Conservation (phyloP, 2,888 invertebrate species). For the Adelphocoris suturalis region DNA sequence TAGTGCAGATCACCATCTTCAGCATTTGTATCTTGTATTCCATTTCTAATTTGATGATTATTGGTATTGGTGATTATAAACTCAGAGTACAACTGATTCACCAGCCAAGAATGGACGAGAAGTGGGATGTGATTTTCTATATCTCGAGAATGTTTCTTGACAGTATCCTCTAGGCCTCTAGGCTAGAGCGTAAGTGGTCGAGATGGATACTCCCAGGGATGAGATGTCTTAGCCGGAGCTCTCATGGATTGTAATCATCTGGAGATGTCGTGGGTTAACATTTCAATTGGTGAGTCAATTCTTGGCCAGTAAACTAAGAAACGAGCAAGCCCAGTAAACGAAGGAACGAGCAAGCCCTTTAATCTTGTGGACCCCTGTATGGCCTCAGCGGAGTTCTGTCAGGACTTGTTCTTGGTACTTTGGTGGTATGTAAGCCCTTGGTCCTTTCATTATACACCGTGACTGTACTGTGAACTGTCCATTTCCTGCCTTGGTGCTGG, state of each 20-base stretch:
- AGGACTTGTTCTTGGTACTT: not conserved
- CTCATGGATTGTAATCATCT: constrained; percentile 19
- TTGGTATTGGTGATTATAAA: not conserved
- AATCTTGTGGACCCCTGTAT: no score
- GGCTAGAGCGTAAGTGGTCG: not conserved
- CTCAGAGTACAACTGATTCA: not conserved
- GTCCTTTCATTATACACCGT: not conserved
- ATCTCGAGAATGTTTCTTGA: not conserved
- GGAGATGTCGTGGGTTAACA: constrained; percentile 73
- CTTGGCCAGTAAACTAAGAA: constrained; percentile 76
- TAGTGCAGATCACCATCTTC: not conserved
- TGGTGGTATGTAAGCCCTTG: not conserved
- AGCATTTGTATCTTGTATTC: not conserved
- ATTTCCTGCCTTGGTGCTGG: not conserved
- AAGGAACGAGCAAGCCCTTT: no score
- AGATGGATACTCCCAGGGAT: constrained; percentile 24
- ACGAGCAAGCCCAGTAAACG: no score
- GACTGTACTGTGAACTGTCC: not conserved
- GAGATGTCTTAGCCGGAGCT: not conserved
- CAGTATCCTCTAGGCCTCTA: not conserved
- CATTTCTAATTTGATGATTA: no score
- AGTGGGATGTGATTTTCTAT: not conserved
- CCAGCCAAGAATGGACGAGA: not conserved
- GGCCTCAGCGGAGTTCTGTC: no score
- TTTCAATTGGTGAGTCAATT: constrained; percentile 75